phyloP scores from a whole-genome alignment of 2,888 invertebrate genomes.

The Eurytoma adleriae region DNA sequence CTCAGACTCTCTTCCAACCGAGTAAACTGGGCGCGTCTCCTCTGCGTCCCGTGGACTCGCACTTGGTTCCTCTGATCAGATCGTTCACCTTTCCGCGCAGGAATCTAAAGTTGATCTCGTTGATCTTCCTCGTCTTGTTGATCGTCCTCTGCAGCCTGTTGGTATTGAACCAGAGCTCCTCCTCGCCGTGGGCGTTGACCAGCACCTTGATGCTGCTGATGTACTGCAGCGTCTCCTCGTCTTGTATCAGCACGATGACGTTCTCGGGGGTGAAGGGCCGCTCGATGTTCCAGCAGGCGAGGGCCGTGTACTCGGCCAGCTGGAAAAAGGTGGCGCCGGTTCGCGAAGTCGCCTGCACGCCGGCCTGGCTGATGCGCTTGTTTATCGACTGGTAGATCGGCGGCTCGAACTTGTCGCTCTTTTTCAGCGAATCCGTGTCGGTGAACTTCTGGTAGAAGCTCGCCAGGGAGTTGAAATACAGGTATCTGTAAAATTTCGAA shows the following conservation, averaged over 20 bases:
- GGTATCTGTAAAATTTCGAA: constrained; percentile 67
- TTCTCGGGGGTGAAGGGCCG: constrained; percentile 71
- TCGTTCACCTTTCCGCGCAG: constrained; percentile 71
- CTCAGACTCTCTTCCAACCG: constrained; percentile 67
- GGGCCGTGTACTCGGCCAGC: constrained; percentile 71
- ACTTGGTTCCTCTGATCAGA: constrained; percentile 70
- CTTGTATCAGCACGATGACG: constrained; percentile 69
- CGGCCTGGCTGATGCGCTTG: constrained; percentile 72
- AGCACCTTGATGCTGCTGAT: constrained; percentile 73
- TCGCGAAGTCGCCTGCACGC: constrained; percentile 72
- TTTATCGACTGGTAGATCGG: constrained; percentile 69
- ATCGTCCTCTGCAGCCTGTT: constrained; percentile 74
- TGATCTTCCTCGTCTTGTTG: constrained; percentile 67
- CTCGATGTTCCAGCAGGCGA: constrained; percentile 75
- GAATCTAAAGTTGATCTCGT: constrained; percentile 71
- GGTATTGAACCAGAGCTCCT: constrained; percentile 74
- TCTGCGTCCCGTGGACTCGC: constrained; percentile 63
- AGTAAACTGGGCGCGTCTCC: constrained; percentile 61
- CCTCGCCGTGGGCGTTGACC: constrained; percentile 66
- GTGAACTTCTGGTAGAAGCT: constrained; percentile 72
- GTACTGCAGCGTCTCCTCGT: constrained; percentile 71
- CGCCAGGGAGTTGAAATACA: constrained; percentile 74
- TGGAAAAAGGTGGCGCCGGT: constrained; percentile 75
- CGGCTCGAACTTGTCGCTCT: constrained; percentile 67
- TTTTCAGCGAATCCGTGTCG: constrained; percentile 66